Percentiles rank a stretch among this genome's conserved stretches.
These are phyloP conservation scores for Cryptosula pallasiana DNA, from an alignment of 2,888 invertebrate genomes.

Conservation along the genomic window DNA sequence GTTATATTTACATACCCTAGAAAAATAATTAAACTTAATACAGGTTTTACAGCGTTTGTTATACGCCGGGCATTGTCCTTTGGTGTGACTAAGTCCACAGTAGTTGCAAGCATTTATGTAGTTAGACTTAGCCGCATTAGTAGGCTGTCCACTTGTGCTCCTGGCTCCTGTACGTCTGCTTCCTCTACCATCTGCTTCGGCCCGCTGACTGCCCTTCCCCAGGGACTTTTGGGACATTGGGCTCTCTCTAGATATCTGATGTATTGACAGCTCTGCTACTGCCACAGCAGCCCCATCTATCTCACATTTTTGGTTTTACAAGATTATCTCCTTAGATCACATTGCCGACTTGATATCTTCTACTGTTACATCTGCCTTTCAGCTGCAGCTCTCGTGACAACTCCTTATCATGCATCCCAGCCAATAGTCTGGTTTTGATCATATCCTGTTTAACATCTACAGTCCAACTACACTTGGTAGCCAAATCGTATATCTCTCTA, in stretches of 20 bases:
- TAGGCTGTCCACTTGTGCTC: not conserved
- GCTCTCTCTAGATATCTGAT: too few species aligned
- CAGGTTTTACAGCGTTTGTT: conserved; percentile 26
- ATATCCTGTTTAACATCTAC: too few species aligned
- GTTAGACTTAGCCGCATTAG: not conserved
- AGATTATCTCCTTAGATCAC: too few species aligned
- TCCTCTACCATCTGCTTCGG: not conserved
- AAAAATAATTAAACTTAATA: conserved; percentile 26
- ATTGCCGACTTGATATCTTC: too few species aligned
- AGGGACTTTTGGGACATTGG: not conserved
- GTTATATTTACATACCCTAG: conserved; percentile 10
- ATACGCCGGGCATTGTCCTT: conserved; percentile 28
- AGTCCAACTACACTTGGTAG: not conserved
- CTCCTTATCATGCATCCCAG: too few species aligned
- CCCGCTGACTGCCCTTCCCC: not conserved
- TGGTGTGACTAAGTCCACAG: not conserved
- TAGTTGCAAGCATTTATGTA: not conserved
- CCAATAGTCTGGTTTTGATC: too few species aligned
- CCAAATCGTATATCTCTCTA: not conserved
- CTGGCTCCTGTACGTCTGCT: not conserved
- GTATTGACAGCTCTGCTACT: too few species aligned
- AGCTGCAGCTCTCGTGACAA: not conserved
- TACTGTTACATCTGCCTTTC: too few species aligned
- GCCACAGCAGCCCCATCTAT: not conserved
- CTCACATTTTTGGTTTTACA: not conserved